Conservation (phyloP, 2,113 vertebrate species). For the Sterrhoptilus dennistouni region DNA sequence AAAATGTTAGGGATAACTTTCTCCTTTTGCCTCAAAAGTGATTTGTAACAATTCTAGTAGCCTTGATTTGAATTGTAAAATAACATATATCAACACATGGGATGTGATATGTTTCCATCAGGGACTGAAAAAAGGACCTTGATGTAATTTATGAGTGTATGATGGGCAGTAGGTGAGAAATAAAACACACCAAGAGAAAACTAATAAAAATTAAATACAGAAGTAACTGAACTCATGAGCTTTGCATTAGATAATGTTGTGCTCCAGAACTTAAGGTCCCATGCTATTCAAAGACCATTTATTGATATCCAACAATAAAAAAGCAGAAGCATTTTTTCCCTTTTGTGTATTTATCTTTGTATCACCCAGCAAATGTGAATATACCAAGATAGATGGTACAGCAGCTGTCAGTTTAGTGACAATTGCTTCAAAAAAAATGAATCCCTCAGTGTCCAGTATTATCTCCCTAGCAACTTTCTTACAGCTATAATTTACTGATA, state of each 20-base stretch:
- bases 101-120: accelerated
- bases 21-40: not conserved
- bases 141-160: not conserved
- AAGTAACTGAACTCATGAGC: not conserved
- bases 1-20: not conserved
- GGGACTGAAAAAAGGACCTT: not conserved
- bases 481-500: not conserved
- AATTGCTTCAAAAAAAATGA: not conserved
- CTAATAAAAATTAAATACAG: not conserved
- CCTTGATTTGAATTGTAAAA: not conserved
- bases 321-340: not conserved
- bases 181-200: not conserved
- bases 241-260: not conserved
- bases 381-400: not conserved
- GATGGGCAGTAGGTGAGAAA: not conserved
- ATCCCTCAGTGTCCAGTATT: not conserved
- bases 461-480: not conserved
- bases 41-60: not conserved
- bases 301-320: not conserved
- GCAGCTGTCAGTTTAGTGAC: not conserved
- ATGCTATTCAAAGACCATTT: not conserved
- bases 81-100: not conserved
- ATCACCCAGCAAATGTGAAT: not conserved
- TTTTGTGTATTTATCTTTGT: not conserved
- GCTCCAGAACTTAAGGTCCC: not conserved